phyloP scores from a whole-genome alignment of 2,888 invertebrate species.

The Protodeltote pygarga region DNA sequence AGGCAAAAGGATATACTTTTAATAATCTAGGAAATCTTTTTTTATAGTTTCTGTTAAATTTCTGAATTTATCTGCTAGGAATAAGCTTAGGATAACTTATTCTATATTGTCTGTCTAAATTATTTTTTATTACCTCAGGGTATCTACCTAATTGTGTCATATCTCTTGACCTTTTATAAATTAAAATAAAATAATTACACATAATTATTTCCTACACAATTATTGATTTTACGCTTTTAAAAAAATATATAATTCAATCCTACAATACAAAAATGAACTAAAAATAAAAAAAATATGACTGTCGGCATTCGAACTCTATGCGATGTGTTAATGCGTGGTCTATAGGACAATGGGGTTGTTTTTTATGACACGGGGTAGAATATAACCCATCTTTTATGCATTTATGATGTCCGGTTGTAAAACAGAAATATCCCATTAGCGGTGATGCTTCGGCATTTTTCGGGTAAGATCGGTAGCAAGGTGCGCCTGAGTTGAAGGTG shows the following conservation, averaged over 20 bases:
- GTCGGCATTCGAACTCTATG: conserved; percentile 33
- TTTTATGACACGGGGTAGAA: conserved; percentile 53
- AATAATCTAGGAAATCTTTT: no score
- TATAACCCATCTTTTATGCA: conserved; percentile 60
- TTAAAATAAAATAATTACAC: no score
- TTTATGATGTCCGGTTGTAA: conserved; percentile 69
- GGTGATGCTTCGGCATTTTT: conserved; percentile 34
- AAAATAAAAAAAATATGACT: conserved; percentile 33
- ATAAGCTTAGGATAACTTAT: no score
- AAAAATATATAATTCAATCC: not conserved
- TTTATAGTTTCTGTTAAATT: no score
- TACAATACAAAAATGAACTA: not conserved
- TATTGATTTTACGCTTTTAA: not conserved
- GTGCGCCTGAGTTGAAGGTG: conserved; percentile 12
- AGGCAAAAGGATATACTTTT: no score
- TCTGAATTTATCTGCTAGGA: no score
- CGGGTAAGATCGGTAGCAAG: conserved; percentile 34
- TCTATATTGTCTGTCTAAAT: no score
- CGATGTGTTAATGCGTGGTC: conserved; percentile 71
- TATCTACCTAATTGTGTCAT: no score
- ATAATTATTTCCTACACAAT: not conserved
- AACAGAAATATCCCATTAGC: conserved; percentile 66
- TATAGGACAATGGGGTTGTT: conserved; percentile 66
- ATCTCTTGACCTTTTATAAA: no score
- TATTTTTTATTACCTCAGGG: no score